Evolutionary conservation across 2,797 vertebrate species (phyloP), one percentile per base, ranked within the genome.

Genomic region (Macropodus opercularis): DNA sequence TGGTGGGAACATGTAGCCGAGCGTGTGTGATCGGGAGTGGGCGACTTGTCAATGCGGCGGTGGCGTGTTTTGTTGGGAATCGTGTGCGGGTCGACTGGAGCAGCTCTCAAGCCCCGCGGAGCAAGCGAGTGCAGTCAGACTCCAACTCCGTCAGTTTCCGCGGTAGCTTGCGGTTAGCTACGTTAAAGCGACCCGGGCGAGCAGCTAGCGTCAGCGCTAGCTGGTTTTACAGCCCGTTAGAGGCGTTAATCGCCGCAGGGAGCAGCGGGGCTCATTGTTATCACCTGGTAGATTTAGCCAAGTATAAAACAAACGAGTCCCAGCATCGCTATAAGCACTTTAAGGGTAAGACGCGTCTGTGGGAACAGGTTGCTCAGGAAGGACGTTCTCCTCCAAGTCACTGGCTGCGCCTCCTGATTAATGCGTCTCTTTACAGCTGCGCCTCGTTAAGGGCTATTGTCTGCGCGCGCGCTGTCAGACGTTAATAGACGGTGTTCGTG

Each of bases 41-140:
- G 70, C 51, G 77, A 72, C 79, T 75, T 77, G 85, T 85, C 82
- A 76, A 71, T 85, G 87, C 80, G 84, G 84, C 29, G 46, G 29
- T 71, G 43, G 43, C 44, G 51, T 57, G 75, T 75, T 67, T 69
- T 75, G 72, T 68, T 76, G 65, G 66, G 58, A 69, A 64, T 24
- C 64, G 69, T 50, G 61, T 1, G 68, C 56, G 53, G 77, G 71
- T 71, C 55, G 57, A 65, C 15, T 15, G 52, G 46, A 49, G 50
- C 48, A 11, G 52, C 50, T 10, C 15, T 29, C 13, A 1, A 4
- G 47, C 3, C 31, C 38, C 8, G 2, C 26, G 63, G 35, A 6
- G 21, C 12, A 15, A 23, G 38, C 61, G 43, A 69, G 42, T 10
- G n/a, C 9, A 8, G 17, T 3, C 1, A 29, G 11, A 5, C 11